These are phyloP conservation scores for Metalampra italica DNA, from an alignment of 2,888 invertebrate genomes.

Conservation along the genomic window DNA sequence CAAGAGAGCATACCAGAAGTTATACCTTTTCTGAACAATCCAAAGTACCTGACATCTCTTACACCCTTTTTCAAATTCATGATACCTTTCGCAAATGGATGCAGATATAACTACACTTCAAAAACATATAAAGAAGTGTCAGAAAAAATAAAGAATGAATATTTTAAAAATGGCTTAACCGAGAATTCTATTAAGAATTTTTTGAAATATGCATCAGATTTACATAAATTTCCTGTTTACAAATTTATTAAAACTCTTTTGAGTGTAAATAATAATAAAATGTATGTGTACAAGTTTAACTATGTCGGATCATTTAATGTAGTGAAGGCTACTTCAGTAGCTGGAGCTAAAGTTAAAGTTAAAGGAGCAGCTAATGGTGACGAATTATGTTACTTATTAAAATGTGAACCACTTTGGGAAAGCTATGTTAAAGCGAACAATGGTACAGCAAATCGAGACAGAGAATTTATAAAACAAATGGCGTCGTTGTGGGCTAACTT, in stretches of 20 bases:
- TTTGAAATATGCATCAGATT: slow-evolving; percentile 62
- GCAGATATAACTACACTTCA: slow-evolving; percentile 44
- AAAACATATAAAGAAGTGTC: slow-evolving; percentile 40
- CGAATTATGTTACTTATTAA: slow-evolving; percentile 68
- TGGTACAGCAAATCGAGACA: slow-evolving; percentile 40
- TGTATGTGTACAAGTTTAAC: slow-evolving; percentile 69
- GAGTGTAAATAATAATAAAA: slow-evolving; percentile 26
- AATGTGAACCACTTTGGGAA: slow-evolving; percentile 62
- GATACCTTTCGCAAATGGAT: slow-evolving; percentile 58
- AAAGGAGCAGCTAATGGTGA: slow-evolving; percentile 70
- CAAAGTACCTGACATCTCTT: slow-evolving; percentile 47
- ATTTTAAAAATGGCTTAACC: slow-evolving; percentile 45
- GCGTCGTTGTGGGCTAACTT: slow-evolving; percentile 71
- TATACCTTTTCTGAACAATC: slow-evolving; percentile 58
- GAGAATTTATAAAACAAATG: slow-evolving; percentile 52
- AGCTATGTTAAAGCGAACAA: slow-evolving; percentile 41
- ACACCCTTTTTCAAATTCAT: slow-evolving; percentile 52
- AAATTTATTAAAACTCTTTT: slow-evolving; percentile 53
- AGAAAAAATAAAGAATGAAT: slow-evolving; percentile 44
- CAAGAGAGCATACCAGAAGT: slow-evolving; percentile 69
- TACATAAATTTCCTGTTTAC: slow-evolving; percentile 61
- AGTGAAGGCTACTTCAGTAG: slow-evolving; percentile 48
- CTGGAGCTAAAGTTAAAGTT: slow-evolving; percentile 33
- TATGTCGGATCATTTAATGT: slow-evolving; percentile 60
- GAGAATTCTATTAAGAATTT: slow-evolving; percentile 47